Conservation (phyloP, 2,888 invertebrate genomes). For the Mimumesa dahlbomi region DNA sequence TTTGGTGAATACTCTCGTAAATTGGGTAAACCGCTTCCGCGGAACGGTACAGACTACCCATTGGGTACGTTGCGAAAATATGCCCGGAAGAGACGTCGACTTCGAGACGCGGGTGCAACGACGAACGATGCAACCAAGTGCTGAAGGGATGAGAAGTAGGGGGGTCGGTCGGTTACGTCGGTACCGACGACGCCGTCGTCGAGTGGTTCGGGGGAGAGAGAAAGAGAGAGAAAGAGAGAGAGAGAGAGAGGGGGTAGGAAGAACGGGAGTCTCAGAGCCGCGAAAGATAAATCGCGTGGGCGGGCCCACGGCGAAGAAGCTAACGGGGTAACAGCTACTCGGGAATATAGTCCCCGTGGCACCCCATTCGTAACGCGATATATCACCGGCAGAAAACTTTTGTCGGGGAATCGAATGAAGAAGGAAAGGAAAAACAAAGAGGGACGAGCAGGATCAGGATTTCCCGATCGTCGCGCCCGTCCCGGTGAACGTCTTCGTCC, state of each 20-base stretch:
- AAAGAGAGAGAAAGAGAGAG: conserved; percentile 1
- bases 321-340: conserved; percentile 71
- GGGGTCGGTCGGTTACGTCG: not conserved
- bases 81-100: conserved; percentile 39
- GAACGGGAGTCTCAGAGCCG: conserved; percentile 40
- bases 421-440: conserved; percentile 36
- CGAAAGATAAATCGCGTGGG: conserved; percentile 68
- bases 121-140: no score
- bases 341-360: conserved; percentile 69
- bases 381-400: conserved; percentile 64
- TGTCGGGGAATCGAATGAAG: conserved; percentile 55
- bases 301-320: conserved; percentile 64
- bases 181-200: conserved; percentile 2
- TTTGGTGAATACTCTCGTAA: conserved; percentile 43
- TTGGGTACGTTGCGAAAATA: conserved; percentile 45
- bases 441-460: conserved; percentile 9
- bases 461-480: conserved; percentile 20
- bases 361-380: conserved; percentile 69
- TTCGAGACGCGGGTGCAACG: conserved; percentile 8
- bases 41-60: no score
- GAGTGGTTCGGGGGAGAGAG: conserved; percentile 12
- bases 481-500: conserved; percentile 29
- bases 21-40: conserved; percentile 46
- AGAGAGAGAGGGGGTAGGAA: conserved; percentile 7
- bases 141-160: not conserved